Conservation (phyloP, 2,113 vertebrate species). For the Heteronetta atricapilla region DNA sequence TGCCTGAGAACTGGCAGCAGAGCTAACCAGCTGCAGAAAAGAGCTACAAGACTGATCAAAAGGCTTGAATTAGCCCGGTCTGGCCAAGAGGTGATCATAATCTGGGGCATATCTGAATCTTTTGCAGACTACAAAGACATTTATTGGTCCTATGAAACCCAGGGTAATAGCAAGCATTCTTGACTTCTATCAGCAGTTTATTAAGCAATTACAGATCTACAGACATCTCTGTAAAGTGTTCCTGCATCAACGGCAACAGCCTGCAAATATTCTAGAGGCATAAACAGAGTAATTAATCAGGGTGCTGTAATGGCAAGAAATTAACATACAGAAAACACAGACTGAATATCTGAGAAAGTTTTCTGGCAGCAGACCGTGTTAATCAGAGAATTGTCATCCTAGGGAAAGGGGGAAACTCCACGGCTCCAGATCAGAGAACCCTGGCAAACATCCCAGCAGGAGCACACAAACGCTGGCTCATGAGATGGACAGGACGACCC, state of each 20-base stretch:
- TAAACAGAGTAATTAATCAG: slow-evolving; percentile 59
- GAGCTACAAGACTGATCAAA: neutral
- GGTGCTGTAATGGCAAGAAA: slow-evolving; percentile 44
- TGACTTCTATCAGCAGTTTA: neutral
- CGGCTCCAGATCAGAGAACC: neutral
- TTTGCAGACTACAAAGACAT: neutral
- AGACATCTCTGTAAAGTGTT: slow-evolving; percentile 9
- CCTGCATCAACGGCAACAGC: slow-evolving; percentile 8
- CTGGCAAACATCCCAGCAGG: slow-evolving; percentile 27
- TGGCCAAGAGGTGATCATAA: neutral
- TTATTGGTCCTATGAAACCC: neutral
- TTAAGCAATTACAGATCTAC: slow-evolving; percentile 43
- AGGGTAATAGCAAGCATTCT: neutral
- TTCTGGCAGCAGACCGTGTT: neutral
- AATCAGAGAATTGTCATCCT: neutral
- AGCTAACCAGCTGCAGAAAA: neutral
- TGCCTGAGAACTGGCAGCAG: neutral
- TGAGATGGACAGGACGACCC: neutral
- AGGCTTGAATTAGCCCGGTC: neutral
- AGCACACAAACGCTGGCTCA: neutral
- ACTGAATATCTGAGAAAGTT: slow-evolving; percentile 1
- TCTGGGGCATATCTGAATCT: accelerated
- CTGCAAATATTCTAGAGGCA: slow-evolving; percentile 60
- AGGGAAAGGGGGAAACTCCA: neutral
- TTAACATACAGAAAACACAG: slow-evolving; percentile 46